Base-by-base conservation (phyloP, 37 sponge, comb jelly and placozoan genomes). In the Trichoplax adhaerens region DNA sequence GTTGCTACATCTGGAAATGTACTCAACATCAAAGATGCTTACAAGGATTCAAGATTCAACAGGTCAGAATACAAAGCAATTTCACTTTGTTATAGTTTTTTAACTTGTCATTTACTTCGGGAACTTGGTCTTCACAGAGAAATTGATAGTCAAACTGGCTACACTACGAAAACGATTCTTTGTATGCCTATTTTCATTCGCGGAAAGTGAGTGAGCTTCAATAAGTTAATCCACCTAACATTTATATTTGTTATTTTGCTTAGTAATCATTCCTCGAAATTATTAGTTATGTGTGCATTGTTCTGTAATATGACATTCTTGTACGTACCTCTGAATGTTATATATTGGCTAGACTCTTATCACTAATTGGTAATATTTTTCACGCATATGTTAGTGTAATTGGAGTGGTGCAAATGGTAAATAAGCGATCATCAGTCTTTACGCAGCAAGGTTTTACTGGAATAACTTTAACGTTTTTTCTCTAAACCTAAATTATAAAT, bases 101-200 rank as follows among this genome's bases (percentile, higher is more conserved):
- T 60, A 60, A 60, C 10, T 60, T 60, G 12, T 60, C 12, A 60
- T 12, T n/a, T n/a, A 60, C 10, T 60, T 60, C 12, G 62, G 29
- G 29, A 29, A 29, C 29, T 29, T 29, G 29, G 0, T 29, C 29
- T 83, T 67, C 72, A 73, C 65, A 70, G 70, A 4, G 76, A 68
- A 50, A 69, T 89, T 1, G 83, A 89, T 68, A 72, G 76, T 48
- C 58, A 65, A 4, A 83, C 80, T 70, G 85, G 85, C 1, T 78
- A 77, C 68, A 58, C 50, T 47, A 79, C 82, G 48, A 57, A 70
- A 3, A 78, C 77, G 1, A 52, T 84, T 1, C 80, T 88, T 5
- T 81, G 85, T 67, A 78, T 81, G 61, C 89, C 89, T 1, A 68
- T 88, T n/a, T 73, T 29, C 62, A 56, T 63, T 65, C 3, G 69